A percentile compares a stretch with the other conserved stretches of the same genome.
phyloP scores from a whole-genome alignment of 2,888 invertebrate species.

The Sarcophaga subvicina region DNA sequence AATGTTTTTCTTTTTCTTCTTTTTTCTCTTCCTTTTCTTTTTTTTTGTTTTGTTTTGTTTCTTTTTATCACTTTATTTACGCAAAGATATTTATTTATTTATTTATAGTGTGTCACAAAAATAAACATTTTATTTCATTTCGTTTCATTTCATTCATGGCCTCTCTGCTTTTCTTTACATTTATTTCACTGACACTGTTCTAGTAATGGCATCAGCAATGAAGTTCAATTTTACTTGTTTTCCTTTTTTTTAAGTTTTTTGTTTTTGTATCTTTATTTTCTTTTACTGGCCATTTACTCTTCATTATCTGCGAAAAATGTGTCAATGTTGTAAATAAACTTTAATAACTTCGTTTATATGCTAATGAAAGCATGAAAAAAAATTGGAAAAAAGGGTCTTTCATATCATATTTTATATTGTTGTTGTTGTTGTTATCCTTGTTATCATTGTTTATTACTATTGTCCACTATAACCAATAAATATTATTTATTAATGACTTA shows the following conservation, averaged over 20 bases:
- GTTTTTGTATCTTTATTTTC: neutral
- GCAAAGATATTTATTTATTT: too few species aligned
- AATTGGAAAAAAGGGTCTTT: neutral
- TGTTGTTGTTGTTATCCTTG: neutral
- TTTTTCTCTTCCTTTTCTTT: neutral
- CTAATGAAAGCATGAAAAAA: slow-evolving; percentile 29
- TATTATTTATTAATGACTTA: neutral
- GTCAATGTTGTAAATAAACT: slow-evolving; percentile 39
- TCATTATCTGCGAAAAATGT: slow-evolving; percentile 45
- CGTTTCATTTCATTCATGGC: too few species aligned
- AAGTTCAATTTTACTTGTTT: neutral
- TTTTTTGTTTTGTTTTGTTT: neutral
- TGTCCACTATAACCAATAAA: neutral
- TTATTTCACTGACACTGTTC: neutral
- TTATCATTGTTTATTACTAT: neutral
- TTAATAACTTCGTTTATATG: slow-evolving; percentile 55
- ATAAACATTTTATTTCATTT: too few species aligned
- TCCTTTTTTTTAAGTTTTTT: neutral
- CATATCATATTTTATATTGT: neutral
- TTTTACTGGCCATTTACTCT: slow-evolving; percentile 19
- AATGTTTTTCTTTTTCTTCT: neutral
- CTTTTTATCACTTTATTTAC: neutral
- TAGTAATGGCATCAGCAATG: too few species aligned
- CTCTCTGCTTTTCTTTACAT: neutral
- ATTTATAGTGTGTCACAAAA: too few species aligned